Evolutionary conservation across 1,140 invertebrate genomes (phyloP).

Genomic region (Brachystomella parvula): DNA sequence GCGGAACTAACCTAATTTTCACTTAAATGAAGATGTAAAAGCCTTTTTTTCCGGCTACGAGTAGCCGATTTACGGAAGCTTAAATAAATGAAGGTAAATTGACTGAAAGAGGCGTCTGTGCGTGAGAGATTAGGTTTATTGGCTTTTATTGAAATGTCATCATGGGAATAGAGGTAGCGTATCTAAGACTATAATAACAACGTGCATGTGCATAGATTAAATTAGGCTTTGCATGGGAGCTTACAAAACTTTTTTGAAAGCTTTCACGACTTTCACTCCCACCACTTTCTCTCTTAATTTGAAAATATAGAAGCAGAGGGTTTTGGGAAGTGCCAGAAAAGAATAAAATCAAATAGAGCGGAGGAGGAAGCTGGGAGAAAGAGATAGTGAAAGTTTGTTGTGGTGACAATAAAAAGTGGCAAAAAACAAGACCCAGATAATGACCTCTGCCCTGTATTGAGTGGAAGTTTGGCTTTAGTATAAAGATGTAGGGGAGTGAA

Average conservation of each 20-base stretch:
- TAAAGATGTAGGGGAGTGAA: neutral
- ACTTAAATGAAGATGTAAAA: too few species aligned
- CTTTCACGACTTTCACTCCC: too few species aligned
- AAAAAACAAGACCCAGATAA: neutral
- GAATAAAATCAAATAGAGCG: neutral
- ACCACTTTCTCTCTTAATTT: neutral
- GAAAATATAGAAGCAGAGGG: neutral
- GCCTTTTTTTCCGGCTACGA: too few species aligned
- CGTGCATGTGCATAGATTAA: too few species aligned
- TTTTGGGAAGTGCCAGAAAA: neutral
- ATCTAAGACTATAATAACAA: too few species aligned
- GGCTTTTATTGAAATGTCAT: too few species aligned
- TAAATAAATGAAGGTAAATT: too few species aligned
- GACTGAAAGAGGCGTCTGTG: too few species aligned
- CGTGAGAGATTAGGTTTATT: too few species aligned
- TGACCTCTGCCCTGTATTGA: neutral
- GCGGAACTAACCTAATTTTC: too few species aligned
- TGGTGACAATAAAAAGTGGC: neutral
- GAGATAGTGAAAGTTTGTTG: slow-evolving; percentile 6
- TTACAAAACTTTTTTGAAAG: neutral
- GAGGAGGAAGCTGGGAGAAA: neutral
- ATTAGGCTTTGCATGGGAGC: neutral
- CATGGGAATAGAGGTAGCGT: too few species aligned
- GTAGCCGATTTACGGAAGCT: too few species aligned
- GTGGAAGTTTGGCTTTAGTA: neutral